Conservation (phyloP, 2,113 vertebrate species). For the Engystomops pustulosus region DNA sequence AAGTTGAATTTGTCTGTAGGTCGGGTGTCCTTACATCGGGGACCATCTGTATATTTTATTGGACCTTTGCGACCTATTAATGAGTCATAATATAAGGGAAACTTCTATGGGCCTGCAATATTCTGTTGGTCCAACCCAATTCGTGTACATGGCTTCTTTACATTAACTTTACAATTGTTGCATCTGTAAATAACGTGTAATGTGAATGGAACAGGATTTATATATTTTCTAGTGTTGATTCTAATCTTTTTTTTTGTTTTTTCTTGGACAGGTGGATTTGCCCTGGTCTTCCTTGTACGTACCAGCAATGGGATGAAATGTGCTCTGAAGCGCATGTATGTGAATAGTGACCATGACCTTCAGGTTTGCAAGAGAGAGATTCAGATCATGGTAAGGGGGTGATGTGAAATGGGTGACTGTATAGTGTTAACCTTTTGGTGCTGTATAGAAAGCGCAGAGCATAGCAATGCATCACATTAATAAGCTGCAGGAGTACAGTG, state of each 20-base stretch:
- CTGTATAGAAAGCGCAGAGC: background rate
- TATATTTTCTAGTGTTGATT: background rate
- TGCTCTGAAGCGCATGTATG: slow-evolving; percentile 97
- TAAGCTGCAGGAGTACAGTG: background rate
- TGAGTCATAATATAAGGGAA: no score
- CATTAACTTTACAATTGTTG: no score
- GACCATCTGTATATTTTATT: no score
- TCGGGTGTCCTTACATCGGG: no score
- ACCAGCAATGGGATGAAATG: slow-evolving; percentile 91
- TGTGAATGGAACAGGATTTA: background rate
- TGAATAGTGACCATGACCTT: slow-evolving; percentile 95
- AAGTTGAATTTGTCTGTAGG: no score
- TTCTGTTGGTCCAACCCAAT: no score
- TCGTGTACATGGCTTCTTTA: no score
- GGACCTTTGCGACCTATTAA: no score
- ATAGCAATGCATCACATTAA: background rate
- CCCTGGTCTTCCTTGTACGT: slow-evolving; percentile 93
- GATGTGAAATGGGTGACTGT: background rate
- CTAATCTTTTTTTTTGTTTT: background rate
- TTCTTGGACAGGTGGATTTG: slow-evolving; percentile 86
- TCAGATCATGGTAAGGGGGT: slow-evolving; percentile 91
- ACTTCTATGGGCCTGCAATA: no score
- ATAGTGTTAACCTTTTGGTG: background rate
- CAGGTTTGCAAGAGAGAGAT: slow-evolving; percentile 96
- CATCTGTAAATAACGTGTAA: background rate